phyloP scores from a whole-genome alignment of 2,113 vertebrate species.

The Oryzias javanicus region DNA sequence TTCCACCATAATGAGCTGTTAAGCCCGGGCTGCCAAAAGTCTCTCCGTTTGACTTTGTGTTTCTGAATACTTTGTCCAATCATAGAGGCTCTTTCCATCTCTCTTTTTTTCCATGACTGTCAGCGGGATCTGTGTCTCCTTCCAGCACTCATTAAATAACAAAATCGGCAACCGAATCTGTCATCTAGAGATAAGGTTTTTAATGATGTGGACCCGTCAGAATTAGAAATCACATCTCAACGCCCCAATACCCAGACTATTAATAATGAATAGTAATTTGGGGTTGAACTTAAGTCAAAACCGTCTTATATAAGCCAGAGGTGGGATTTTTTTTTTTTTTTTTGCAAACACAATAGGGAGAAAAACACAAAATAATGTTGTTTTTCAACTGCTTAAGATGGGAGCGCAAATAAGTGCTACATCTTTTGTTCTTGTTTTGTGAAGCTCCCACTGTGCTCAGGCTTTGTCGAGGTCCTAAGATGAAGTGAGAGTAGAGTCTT shows the following conservation, averaged over 20 bases:
- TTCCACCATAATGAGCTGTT: slow-evolving; percentile 73
- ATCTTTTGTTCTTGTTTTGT: slow-evolving; percentile 41
- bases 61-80: slow-evolving; percentile 67
- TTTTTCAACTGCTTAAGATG: slow-evolving; percentile 3
- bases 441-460: slow-evolving; percentile 35
- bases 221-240: slow-evolving; percentile 6
- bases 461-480: slow-evolving; percentile 5
- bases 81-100: slow-evolving; percentile 51
- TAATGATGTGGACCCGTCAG: slow-evolving; percentile 13
- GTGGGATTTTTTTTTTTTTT: neutral
- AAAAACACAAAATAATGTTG: neutral
- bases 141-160: slow-evolving; percentile 45
- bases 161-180: slow-evolving; percentile 43
- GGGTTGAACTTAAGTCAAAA: neutral
- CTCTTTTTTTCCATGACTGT: slow-evolving; percentile 33
- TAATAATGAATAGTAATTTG: slow-evolving; percentile 7
- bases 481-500: neutral
- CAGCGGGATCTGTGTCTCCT: slow-evolving; percentile 42
- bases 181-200: slow-evolving; percentile 20
- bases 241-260: neutral
- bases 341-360: neutral
- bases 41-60: slow-evolving; percentile 64
- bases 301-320: neutral
- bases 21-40: slow-evolving; percentile 64
- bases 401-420: slow-evolving; percentile 34